Evolutionary conservation across 2,888 invertebrate species (phyloP), one percentile per base, ranked within the genome.

Genomic region (Acanthococcus lagerstroemiae): DNA sequence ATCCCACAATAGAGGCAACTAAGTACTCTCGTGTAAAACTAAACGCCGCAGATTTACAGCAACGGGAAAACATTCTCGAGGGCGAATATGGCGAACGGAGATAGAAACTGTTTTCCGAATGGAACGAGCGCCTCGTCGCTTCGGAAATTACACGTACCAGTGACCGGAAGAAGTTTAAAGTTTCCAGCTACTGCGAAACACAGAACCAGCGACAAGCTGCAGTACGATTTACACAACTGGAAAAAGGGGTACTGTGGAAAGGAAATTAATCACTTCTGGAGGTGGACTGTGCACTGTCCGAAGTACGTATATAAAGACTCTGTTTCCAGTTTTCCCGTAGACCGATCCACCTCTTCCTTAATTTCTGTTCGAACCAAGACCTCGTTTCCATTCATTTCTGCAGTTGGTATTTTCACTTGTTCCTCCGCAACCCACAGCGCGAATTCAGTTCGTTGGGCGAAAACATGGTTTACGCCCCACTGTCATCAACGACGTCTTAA

Each of bases 121-220:
- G 52, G 52, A 24, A 52, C 52, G 52, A 22, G 24, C 52, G 21
- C 24, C 24, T 22, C 52, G 52, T 1, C 21, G 22, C 21, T 24
- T 52, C n/a, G n/a, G n/a, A n/a, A n/a, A n/a, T n/a, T n/a, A n/a
- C n/a, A 22, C 24, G 21, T 22, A 5, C 52, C 46, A 45, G 24
- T 24, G 52, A 52, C 52, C 52, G 52, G 52, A 52, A 52, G 52
- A 52, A 24, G 24, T 52, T 52, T 52, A 37, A 37, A 37, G 37
- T 37, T 37, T 37, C 12, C n/a, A 15, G 37, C 3, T 37, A 37
- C n/a, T 37, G 37, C 37, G 37, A 37, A 37, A 15, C 12, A 9
- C n/a, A 9, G 12, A 2, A 15, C 12, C 12, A 9, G 37, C 37
- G 37, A 37, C n/a, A n/a, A n/a, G n/a, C 37, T 9, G 37, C n/a